Conservation (phyloP, 2,888 invertebrate species). For the Sinhomidia bicolor region DNA sequence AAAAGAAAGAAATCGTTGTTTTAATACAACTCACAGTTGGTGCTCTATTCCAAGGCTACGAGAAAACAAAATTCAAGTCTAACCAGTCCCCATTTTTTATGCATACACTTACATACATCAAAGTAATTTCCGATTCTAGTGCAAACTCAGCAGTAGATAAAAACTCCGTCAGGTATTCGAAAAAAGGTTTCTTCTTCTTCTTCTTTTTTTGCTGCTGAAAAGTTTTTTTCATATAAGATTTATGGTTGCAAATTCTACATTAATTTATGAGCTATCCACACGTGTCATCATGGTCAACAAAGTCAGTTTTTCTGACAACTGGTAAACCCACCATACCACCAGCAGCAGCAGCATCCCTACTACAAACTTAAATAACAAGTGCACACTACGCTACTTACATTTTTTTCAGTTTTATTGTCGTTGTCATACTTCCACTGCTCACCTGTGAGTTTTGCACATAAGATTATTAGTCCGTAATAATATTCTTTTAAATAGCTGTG, state of each 20-base stretch:
- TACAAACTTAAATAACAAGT: too few species aligned
- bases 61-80: neutral
- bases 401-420: too few species aligned
- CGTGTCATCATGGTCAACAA: neutral
- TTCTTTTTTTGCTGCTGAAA: too few species aligned
- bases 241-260: neutral
- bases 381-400: too few species aligned
- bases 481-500: too few species aligned
- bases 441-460: too few species aligned
- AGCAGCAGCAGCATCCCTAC: too few species aligned
- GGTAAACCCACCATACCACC: neutral
- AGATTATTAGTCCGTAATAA: too few species aligned
- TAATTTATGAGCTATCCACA: constrained; percentile 5
- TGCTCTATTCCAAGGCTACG: neutral
- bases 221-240: neutral
- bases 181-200: too few species aligned
- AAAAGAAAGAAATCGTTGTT: too few species aligned
- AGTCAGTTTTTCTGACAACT: neutral
- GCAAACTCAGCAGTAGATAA: too few species aligned
- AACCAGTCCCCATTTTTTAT: neutral
- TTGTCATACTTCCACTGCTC: too few species aligned
- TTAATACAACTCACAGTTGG: neutral
- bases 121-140: neutral
- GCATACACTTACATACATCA: neutral
- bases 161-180: neutral